phyloP scores from a whole-genome alignment of 2,113 vertebrate species.

The Falcunculus frontatus region DNA sequence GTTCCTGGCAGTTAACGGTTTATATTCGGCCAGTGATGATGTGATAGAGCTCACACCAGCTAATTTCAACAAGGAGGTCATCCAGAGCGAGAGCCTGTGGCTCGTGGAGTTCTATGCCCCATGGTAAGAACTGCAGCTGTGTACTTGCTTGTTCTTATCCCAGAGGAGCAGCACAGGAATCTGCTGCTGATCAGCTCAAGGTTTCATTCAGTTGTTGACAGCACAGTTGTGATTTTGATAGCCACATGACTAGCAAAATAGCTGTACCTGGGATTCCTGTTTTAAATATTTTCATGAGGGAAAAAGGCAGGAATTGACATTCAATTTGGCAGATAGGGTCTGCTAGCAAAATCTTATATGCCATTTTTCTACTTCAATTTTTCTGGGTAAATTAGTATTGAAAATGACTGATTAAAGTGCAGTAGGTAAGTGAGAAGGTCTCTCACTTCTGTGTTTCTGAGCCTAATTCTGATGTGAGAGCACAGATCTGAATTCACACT shows the following conservation, averaged over 20 bases:
- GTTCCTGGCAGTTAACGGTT: conserved; percentile 75
- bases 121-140: conserved; percentile 80
- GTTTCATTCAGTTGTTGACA: not conserved
- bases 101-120: conserved; percentile 95
- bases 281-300: not conserved
- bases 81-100: conserved; percentile 92
- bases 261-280: not conserved
- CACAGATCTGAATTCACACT: not conserved
- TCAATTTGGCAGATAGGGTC: not conserved
- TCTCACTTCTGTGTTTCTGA: not conserved
- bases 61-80: conserved; percentile 93
- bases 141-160: not conserved
- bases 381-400: not conserved
- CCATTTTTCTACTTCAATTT: not conserved
- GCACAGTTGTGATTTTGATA: not conserved
- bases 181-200: not conserved
- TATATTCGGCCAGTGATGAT: conserved; percentile 89
- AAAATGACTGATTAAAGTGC: not conserved
- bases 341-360: not conserved
- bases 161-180: not conserved
- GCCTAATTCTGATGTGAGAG: not conserved
- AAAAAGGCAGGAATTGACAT: not conserved
- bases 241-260: not conserved
- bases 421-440: not conserved
- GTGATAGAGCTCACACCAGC: conserved; percentile 87